These are phyloP conservation scores for Orchestia grillus DNA, from an alignment of 1,140 invertebrate species.

Conservation along the genomic window DNA sequence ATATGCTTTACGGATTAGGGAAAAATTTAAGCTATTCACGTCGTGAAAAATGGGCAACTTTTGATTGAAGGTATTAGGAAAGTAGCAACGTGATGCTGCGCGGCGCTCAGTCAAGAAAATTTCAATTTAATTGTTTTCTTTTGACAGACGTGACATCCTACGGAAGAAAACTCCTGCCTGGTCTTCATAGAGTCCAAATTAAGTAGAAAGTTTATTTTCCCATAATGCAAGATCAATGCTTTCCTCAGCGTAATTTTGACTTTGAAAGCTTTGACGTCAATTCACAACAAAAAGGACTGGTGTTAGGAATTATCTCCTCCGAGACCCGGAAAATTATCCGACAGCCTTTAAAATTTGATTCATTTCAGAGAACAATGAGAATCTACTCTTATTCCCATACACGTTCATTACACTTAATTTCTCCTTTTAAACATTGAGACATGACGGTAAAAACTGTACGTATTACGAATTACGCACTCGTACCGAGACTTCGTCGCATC, in stretches of 20 bases:
- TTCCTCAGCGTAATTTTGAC: neutral
- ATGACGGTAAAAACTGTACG: neutral
- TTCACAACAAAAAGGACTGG: neutral
- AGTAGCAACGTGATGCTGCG: neutral
- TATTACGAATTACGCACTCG: neutral
- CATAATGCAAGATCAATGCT: neutral
- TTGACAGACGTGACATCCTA: neutral
- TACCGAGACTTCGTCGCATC: neutral
- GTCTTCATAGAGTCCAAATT: neutral
- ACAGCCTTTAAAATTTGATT: neutral
- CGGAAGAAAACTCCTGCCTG: neutral
- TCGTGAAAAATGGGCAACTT: neutral
- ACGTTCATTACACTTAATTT: neutral
- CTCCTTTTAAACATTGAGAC: neutral
- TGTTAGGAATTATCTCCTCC: neutral
- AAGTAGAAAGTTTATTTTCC: neutral
- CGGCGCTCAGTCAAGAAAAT: neutral
- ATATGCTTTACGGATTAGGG: neutral
- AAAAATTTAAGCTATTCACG: neutral
- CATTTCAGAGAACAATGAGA: neutral
- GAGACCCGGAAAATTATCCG: neutral
- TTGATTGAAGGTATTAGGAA: neutral
- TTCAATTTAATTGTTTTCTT: neutral
- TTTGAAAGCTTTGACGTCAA: neutral
- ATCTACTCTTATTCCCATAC: neutral